Evolutionary conservation across 2,797 vertebrate genomes (phyloP).

Genomic region (Ptychadena robeensis): DNA sequence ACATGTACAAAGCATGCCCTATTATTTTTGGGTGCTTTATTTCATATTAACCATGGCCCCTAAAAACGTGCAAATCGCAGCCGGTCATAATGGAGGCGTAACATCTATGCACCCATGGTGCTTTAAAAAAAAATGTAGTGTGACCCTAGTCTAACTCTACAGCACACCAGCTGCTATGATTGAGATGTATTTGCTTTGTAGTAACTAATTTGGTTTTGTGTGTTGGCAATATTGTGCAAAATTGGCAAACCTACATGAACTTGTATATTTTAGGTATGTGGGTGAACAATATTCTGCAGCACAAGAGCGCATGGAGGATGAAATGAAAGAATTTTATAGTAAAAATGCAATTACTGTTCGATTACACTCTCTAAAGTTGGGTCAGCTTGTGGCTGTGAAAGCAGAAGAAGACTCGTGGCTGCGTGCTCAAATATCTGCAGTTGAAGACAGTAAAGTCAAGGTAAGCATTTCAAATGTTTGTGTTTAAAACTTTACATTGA

Average conservation of each 20-base stretch:
- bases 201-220: background rate
- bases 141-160: background rate
- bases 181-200: background rate
- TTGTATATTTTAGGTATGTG: conserved; percentile 80
- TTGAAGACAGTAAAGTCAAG: conserved; percentile 79
- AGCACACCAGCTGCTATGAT: background rate
- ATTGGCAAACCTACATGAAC: no score
- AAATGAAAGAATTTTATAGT: conserved; percentile 84
- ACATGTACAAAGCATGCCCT: no score
- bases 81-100: no score
- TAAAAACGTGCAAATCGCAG: no score
- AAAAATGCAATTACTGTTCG: conserved; percentile 61
- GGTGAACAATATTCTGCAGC: conserved; percentile 87
- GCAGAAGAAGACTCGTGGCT: conserved; percentile 85
- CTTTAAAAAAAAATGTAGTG: no score
- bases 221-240: background rate
- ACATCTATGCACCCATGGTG: no score
- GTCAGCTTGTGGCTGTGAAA: conserved; percentile 83
- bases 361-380: conserved; percentile 70
- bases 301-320: conserved; percentile 88
- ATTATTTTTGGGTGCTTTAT: no score
- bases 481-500: no score
- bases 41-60: no score
- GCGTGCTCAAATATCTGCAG: conserved; percentile 81
- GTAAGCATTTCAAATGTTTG: conserved; percentile 69